Evolutionary conservation across 2,113 vertebrate genomes (phyloP).

Genomic region (Nothoprocta perdicaria): DNA sequence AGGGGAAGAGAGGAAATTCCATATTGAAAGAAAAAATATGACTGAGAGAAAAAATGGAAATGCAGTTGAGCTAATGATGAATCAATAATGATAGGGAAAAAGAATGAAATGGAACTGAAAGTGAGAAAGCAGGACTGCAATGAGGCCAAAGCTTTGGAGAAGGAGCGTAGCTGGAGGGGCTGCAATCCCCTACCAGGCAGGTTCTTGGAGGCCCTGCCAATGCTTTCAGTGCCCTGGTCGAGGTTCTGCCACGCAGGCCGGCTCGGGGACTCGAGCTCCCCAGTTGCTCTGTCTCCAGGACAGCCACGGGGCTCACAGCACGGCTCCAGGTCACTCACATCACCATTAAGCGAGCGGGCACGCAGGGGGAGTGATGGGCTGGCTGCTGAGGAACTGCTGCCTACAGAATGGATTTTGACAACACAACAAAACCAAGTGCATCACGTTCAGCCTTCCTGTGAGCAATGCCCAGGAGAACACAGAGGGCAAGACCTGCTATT

Average conservation of each 20-base stretch:
- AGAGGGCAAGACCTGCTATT: background rate
- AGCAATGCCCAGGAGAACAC: too few species aligned
- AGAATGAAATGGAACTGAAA: background rate
- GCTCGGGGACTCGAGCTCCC: background rate
- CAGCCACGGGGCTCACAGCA: constrained; percentile 48
- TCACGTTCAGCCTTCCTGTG: background rate
- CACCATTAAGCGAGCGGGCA: constrained; percentile 60
- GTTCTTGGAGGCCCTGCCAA: background rate
- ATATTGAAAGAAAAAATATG: background rate
- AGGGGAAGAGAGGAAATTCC: constrained; percentile 1
- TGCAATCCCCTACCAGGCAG: background rate
- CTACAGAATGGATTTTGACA: background rate
- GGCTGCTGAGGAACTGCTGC: constrained; percentile 46
- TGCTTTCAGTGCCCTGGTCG: background rate
- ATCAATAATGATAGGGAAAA: background rate
- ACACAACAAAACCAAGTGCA: background rate
- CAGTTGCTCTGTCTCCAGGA: constrained; percentile 41
- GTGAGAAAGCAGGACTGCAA: background rate
- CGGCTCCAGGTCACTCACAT: constrained; percentile 38
- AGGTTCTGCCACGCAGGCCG: background rate
- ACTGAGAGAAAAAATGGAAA: background rate
- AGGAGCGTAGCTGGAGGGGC: background rate
- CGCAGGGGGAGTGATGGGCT: constrained; percentile 58
- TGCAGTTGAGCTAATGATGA: background rate
- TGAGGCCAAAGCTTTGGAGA: background rate